Evolutionary conservation across 2,888 invertebrate genomes (phyloP).

Genomic region (Xylophagus ater): DNA sequence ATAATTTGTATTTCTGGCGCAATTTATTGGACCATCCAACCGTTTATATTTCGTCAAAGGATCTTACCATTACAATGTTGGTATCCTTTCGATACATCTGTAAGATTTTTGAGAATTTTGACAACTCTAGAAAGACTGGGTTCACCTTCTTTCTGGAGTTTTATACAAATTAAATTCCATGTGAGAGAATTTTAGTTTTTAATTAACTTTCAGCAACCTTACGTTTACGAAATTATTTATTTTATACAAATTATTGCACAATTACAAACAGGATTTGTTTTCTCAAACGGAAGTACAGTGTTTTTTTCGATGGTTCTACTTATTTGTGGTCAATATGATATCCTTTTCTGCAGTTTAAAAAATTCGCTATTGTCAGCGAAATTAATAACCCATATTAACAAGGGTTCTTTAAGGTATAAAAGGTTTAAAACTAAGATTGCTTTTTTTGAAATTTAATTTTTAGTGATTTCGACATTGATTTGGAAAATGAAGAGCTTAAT

Average conservation of each 20-base stretch:
- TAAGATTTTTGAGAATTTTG: too few relatives aligned
- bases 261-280: constrained; percentile 11
- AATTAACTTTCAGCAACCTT: constrained; percentile 6
- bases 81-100: constrained; percentile 18
- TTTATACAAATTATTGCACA: constrained; percentile 13
- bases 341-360: constrained; percentile 10
- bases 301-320: constrained; percentile 10
- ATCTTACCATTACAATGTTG: constrained; percentile 16
- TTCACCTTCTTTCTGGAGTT: background rate
- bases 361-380: too few relatives aligned
- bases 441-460: too few relatives aligned
- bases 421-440: too few relatives aligned
- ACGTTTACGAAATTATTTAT: constrained; percentile 10
- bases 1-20: constrained; percentile 11
- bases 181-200: too few relatives aligned
- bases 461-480: too few relatives aligned
- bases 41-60: constrained; percentile 8
- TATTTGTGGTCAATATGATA: constrained; percentile 15
- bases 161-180: too few relatives aligned
- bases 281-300: constrained; percentile 12
- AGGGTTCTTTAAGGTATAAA: too few relatives aligned
- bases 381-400: too few relatives aligned
- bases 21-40: constrained; percentile 14
- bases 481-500: constrained; percentile 17
- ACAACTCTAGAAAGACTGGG: too few relatives aligned